These are phyloP conservation scores for Megalops atlanticus DNA, from an alignment of 2,113 vertebrate species.

Conservation along the genomic window DNA sequence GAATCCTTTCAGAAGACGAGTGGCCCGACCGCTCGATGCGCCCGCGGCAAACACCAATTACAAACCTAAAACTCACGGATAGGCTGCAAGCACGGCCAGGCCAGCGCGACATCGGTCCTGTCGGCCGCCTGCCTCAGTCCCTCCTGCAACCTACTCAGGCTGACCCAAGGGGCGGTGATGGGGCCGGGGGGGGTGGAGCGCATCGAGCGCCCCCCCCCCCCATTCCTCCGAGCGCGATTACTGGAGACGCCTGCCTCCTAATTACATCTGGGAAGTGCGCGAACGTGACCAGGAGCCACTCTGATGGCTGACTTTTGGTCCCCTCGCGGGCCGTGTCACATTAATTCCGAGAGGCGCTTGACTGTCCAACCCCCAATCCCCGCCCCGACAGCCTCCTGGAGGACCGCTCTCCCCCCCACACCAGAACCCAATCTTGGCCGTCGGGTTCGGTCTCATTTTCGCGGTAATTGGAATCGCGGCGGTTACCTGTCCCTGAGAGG, in stretches of 20 bases:
- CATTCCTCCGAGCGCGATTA: background rate
- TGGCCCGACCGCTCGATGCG: background rate
- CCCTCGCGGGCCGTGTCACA: background rate
- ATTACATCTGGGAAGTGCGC: background rate
- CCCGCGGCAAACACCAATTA: background rate
- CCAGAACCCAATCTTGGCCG: slow-evolving; percentile 2
- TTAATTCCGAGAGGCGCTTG: slow-evolving; percentile 2
- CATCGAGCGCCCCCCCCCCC: background rate
- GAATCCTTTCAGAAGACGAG: background rate
- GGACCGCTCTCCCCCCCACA: background rate
- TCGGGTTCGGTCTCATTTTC: slow-evolving; percentile 1
- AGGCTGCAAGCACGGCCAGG: background rate
- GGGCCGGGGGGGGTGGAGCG: background rate
- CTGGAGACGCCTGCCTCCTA: background rate
- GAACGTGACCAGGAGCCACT: background rate
- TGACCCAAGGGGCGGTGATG: background rate
- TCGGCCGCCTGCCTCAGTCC: background rate
- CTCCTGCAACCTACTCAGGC: background rate
- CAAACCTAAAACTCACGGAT: background rate
- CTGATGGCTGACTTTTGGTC: background rate
- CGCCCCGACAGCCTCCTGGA: background rate
- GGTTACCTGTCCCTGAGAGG: background rate
- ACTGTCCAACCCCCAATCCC: background rate
- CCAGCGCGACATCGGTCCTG: background rate
- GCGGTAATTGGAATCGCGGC: background rate